These are phyloP conservation scores for Ibidorhyncha struthersii DNA, from an alignment of 2,113 vertebrate genomes.

Conservation along the genomic window DNA sequence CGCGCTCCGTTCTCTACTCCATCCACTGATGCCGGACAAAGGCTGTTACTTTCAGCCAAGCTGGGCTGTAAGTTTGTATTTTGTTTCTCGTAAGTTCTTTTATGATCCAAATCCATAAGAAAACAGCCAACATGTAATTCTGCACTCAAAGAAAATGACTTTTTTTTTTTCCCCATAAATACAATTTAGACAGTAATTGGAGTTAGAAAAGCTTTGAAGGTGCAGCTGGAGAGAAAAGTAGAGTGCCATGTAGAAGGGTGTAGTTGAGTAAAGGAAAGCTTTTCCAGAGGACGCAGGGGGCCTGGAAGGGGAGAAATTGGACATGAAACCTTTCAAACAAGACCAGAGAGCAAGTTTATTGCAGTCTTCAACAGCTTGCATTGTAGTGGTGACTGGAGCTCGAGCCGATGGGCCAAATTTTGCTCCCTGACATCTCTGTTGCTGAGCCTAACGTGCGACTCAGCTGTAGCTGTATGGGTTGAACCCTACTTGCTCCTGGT, in stretches of 20 bases:
- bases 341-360: background rate
- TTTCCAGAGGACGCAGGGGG: conserved; percentile 3
- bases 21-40: background rate
- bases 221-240: conserved; percentile 17
- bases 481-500: background rate
- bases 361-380: background rate
- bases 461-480: background rate
- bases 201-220: conserved; percentile 32
- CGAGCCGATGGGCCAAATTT: background rate
- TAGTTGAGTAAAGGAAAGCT: conserved; percentile 17
- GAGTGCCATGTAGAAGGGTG: background rate
- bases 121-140: conserved; percentile 35
- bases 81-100: background rate
- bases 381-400: background rate
- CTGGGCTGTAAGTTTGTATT: background rate
- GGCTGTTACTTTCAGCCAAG: conserved; percentile 6
- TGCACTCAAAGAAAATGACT: background rate
- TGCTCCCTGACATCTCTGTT: background rate
- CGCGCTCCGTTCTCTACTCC: background rate
- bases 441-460: background rate
- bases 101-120: conserved; percentile 24
- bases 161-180: background rate
- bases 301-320: conserved; percentile 20
- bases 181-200: conserved; percentile 33
- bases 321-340: background rate